Evolutionary conservation across 1,140 invertebrate genomes (phyloP), one percentile per base, ranked within the genome.

Genomic region (Drosophila elegans): DNA sequence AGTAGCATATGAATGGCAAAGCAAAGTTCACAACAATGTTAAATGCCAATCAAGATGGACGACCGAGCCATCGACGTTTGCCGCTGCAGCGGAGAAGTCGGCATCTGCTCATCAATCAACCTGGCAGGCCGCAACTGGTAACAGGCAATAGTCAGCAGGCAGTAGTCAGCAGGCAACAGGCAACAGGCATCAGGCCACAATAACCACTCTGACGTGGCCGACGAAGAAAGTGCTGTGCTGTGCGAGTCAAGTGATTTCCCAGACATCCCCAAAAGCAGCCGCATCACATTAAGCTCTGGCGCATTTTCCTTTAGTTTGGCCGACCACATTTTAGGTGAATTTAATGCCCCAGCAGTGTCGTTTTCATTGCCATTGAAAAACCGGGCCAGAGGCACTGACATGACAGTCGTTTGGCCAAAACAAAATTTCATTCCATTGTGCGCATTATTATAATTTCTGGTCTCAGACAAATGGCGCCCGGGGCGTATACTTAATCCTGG

Each of bases 21-120:
- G 79, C 79, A 84, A 67, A 88, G 84, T 88, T 88, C 84, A 89
- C 68, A 71, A 64, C 21, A 12, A 74, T 88, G 84, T 77, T 78
- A 84, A 84, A 71, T 89, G 83, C 67, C 83, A 88, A 89, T 89
- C 84, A 84, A 64, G 66, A 74, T 72, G 76, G 48, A 46, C 51
- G 64, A 39, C 10, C 38, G 34, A 42, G 60, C 11, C 56, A 57
- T 68, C 56, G 68, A 60, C 55, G 56, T 39, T 49, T 42, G 57
- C 29, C 16, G 51, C 42, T 56, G 16, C 16, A 21, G 16, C 16
- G 56, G 27, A 66, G 62, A 54, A 82, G 82, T 72, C 48, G 46
- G 48, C 78, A 73, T 68, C 39, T 44, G 60, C 83, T 80, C 84
- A 88, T 88, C 83, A 83, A 88, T 83, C 83, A 88, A 61, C 36